Percentiles rank a stretch among this genome's conserved stretches.
phyloP scores from a whole-genome alignment of 2,888 invertebrate species.

The Trissolcus japonicus region DNA sequence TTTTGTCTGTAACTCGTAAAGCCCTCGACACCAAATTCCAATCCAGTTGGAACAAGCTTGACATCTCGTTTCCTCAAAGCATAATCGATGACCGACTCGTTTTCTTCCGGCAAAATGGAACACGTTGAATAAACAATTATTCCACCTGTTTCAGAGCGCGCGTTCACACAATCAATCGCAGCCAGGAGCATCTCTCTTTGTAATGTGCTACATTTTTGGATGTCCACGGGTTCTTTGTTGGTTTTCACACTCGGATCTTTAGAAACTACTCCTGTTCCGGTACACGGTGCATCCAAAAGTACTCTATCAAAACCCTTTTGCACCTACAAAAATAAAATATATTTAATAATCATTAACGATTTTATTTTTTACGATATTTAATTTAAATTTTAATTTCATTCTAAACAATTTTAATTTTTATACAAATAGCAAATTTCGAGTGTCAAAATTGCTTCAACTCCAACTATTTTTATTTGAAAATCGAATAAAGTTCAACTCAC shows the following conservation, averaged over 20 bases:
- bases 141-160: constrained; percentile 94
- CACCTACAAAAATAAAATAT: constrained; percentile 76
- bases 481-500: constrained; percentile 69
- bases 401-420: too few species aligned
- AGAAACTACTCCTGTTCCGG: constrained; percentile 97
- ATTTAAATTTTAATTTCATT: too few species aligned
- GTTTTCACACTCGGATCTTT: constrained; percentile 98
- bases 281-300: constrained; percentile 97
- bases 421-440: too few species aligned
- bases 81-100: constrained; percentile 94
- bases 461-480: not conserved
- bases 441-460: too few species aligned
- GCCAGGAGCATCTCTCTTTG: constrained; percentile 94
- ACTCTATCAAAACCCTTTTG: constrained; percentile 97
- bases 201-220: constrained; percentile 92
- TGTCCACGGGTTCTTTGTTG: constrained; percentile 91
- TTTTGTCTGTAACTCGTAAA: constrained; percentile 91
- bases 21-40: constrained; percentile 97
- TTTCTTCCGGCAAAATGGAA: constrained; percentile 98
- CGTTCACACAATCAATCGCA: constrained; percentile 97
- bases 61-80: constrained; percentile 95
- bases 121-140: constrained; percentile 99
- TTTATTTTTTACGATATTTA: too few species aligned
- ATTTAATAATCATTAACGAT: not conserved
- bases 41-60: constrained; percentile 93